Conservation (phyloP, 2,797 vertebrate species). For the Gobio occitaniae region DNA sequence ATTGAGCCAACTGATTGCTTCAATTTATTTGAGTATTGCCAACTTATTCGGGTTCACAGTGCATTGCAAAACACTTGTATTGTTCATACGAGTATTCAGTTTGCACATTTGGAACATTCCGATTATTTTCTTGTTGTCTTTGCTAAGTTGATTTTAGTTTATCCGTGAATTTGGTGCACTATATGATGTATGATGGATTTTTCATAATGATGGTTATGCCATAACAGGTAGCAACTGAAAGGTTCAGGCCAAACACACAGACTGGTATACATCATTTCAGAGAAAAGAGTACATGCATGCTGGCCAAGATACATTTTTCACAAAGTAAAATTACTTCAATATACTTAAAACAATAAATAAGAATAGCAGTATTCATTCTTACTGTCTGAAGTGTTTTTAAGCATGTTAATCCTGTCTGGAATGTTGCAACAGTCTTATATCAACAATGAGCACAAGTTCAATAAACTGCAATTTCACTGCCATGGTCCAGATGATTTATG, state of each 20-base stretch:
- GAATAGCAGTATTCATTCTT: conserved; percentile 40
- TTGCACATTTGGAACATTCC: neutral
- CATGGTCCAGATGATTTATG: conserved; percentile 54
- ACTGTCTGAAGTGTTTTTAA: conserved; percentile 6
- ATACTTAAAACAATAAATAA: neutral
- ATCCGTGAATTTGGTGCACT: neutral
- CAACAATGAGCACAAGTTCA: conserved; percentile 45
- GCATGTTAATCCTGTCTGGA: conserved; percentile 50
- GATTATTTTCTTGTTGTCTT: neutral
- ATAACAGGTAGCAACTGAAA: conserved; percentile 16
- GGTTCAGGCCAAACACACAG: neutral
- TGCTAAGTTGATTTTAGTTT: neutral
- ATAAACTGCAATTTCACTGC: conserved; percentile 55
- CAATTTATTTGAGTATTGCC: too few relatives aligned
- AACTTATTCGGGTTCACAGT: too few relatives aligned
- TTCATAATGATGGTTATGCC: neutral
- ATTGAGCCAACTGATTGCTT: too few relatives aligned
- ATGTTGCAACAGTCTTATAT: conserved; percentile 48
- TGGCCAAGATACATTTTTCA: conserved; percentile 37
- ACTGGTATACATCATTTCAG: neutral
- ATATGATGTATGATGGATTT: neutral
- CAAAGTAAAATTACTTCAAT: conserved; percentile 2
- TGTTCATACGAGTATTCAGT: neutral
- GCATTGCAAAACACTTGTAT: conserved; percentile 1
- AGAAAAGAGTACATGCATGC: neutral